phyloP scores from a whole-genome alignment of 2,888 invertebrate species.

The Tupiocoris notatus region DNA sequence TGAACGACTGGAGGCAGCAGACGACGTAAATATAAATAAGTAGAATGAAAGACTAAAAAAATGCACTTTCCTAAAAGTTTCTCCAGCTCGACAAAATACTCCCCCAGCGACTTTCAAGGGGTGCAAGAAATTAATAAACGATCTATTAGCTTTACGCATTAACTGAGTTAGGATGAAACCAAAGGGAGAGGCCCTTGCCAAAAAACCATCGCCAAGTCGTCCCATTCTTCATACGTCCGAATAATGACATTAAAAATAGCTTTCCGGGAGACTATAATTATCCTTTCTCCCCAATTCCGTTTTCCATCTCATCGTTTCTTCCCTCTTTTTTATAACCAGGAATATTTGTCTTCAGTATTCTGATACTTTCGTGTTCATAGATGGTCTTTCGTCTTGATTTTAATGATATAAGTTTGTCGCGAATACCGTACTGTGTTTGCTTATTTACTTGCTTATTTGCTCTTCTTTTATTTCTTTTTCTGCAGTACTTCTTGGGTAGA shows the following conservation, averaged over 20 bases:
- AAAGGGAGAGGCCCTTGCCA: neutral
- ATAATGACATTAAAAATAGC: neutral
- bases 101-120: neutral
- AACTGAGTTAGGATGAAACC: neutral
- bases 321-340: neutral
- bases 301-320: neutral
- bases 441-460: too few species aligned
- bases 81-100: neutral
- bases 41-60: too few species aligned
- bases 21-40: too few species aligned
- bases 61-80: neutral
- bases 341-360: too few species aligned
- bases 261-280: neutral
- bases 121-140: neutral
- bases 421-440: too few species aligned
- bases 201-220: neutral
- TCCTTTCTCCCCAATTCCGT: neutral
- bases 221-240: neutral
- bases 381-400: too few species aligned
- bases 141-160: neutral
- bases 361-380: too few species aligned
- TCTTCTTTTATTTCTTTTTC: too few species aligned
- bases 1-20: too few species aligned
- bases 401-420: too few species aligned
- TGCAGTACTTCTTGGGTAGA: too few species aligned